Base-by-base conservation (phyloP, 2,797 vertebrate genomes). In the Tamandua tetradactyla region DNA sequence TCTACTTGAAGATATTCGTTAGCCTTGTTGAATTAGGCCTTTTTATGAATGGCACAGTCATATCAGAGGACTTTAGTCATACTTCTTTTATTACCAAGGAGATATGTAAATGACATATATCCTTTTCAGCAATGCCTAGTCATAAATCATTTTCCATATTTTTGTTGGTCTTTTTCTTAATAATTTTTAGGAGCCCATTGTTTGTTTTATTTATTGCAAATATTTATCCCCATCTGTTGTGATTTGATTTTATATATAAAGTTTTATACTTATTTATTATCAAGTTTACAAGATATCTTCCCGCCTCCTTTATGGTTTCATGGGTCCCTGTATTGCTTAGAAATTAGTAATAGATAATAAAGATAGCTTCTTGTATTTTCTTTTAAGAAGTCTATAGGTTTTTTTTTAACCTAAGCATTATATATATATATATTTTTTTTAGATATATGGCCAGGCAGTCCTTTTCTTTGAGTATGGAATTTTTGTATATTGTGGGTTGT, bases 361-460 rank as follows among this genome's bases (percentile, higher is more conserved):
- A 85, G 94, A 61, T 87, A 47, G 32, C 32, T 22, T 83, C 20
- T 23, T 30, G n/a, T 7, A 55, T 64, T 64, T n/a, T n/a, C n/a
- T n/a, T n/a, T 66, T 52, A 69, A 85, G 68, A 66, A 69, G 49
- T 20, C 52, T 55, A 18, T 55, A 55, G 52, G 49, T 52, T 13
- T 52, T 61, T 30, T 62, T 62, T 62, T 32, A 30, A 61, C 44
- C 37, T 83, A 69, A 95, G 15, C 18, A 47, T 0, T 71, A 61
- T 62, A n/a, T n/a, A n/a, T 89, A n/a, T n/a, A n/a, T n/a, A n/a
- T 95, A 44, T 18, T 30, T 79, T 91, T 91, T 94, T 55, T 81
- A 87, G 84, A 52, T 86, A 42, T 27, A 57, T 32, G 9, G 40
- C 47, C 22, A 85, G 20, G 13, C 52, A 69, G 10, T 55, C 47